Base-by-base conservation (phyloP, 2,113 vertebrate species). In the Sclerurus mexicanus region DNA sequence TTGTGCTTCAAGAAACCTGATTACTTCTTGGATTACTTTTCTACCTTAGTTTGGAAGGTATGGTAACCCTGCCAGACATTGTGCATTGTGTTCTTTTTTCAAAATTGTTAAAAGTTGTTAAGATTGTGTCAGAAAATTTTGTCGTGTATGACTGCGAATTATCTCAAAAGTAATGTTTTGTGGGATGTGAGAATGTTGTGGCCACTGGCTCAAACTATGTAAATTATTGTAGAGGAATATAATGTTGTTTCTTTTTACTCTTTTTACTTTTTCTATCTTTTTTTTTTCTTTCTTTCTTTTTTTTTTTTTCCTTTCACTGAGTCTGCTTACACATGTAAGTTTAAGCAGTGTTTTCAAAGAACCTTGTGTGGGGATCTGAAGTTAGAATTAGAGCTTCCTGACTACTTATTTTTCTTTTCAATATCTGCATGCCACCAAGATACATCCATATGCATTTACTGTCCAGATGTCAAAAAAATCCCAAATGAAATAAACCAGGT, bases 11-110 rank as follows among this genome's bases (percentile, higher is more conserved):
- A 89, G 91, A 90, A 93, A 68, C 64, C 55, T 10, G 83, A 44
- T 67, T 66, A 35, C 73, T 74, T 73, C 87, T 94, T 83, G 93
- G 95, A 95, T 88, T 89, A 74, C 60, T 94, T 84, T 88, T 77
- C 94, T 87, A 9, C 89, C 59, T 82, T 85, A 76, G 14, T 93
- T 79, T 80, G 39, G 52, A 96, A 97, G 92, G 89, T 93, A 96
- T 33, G 83, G 84, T 92, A 86, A 67, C 0, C 0, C 69, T 90
- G 59, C 16, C 67, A 81, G 56, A 47, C 1, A 3, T 49, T 27
- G 44, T 44, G 37, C 37, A 74, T 83, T 89, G 50, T 46, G 62
- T 68, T 64, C 55, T 90, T 78, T 73, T 76, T 90, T 25, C 39
- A 33, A n/a, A 80, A 59, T 49, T 90, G 19, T 60, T 78, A 39